Evolutionary conservation across 2,113 vertebrate species (phyloP).

Genomic region (Cottus gobio): DNA sequence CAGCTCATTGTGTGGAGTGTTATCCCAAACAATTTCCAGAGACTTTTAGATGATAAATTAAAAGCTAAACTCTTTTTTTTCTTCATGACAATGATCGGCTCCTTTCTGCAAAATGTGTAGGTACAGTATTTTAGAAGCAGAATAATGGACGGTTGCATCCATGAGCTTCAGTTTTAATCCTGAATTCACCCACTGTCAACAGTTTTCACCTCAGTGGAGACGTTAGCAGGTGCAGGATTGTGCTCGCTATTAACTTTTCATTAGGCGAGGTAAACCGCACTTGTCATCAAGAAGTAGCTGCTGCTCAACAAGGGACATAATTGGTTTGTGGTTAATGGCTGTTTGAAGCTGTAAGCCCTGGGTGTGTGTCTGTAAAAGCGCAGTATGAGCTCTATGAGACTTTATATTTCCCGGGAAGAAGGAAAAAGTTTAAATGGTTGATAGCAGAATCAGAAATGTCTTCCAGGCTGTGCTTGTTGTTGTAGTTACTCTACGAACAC

Average conservation of each 20-base stretch:
- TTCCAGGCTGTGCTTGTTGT: slow-evolving; percentile 21
- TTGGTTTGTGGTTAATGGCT: slow-evolving; percentile 60
- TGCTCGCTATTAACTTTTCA: slow-evolving; percentile 65
- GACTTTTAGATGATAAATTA: slow-evolving; percentile 56
- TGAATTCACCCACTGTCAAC: slow-evolving; percentile 34
- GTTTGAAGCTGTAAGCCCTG: slow-evolving; percentile 24
- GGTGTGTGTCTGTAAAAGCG: slow-evolving; percentile 17
- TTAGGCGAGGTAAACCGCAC: slow-evolving; percentile 56
- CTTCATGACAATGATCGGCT: background rate
- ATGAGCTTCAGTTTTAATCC: slow-evolving; percentile 4
- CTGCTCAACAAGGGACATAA: slow-evolving; percentile 55
- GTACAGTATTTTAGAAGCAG: background rate
- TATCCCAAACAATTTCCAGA: slow-evolving; percentile 58
- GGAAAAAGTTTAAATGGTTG: slow-evolving; percentile 5
- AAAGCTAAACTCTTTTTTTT: slow-evolving; percentile 39
- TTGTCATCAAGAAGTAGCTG: slow-evolving; percentile 69
- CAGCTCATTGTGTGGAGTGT: slow-evolving; percentile 72
- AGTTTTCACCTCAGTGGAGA: slow-evolving; percentile 40
- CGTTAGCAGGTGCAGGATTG: slow-evolving; percentile 56
- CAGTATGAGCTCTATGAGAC: slow-evolving; percentile 33
- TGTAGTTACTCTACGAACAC: slow-evolving; percentile 18
- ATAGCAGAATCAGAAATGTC: slow-evolving; percentile 11
- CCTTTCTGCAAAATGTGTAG: background rate
- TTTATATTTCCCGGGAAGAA: slow-evolving; percentile 17
- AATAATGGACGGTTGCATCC: background rate